phyloP scores from a whole-genome alignment of 2,888 invertebrate genomes.

The Lobophora halterata region DNA sequence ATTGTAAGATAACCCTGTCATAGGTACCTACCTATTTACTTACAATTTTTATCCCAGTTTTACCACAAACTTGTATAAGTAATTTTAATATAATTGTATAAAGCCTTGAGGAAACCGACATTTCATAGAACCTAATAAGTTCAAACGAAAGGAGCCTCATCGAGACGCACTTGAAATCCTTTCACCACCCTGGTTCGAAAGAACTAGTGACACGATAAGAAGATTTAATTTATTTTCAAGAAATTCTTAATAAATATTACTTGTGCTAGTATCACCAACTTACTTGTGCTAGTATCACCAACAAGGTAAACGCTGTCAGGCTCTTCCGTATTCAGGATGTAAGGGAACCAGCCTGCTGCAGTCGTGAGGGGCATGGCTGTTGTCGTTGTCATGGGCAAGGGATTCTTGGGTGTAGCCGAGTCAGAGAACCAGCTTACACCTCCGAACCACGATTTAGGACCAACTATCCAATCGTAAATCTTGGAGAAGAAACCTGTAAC shows the following conservation, averaged over 20 bases:
- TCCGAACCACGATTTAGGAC: constrained; percentile 68
- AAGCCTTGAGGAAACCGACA: no score
- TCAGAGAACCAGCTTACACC: constrained; percentile 70
- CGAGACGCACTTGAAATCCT: no score
- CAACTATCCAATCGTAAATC: constrained; percentile 60
- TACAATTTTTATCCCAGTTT: background rate
- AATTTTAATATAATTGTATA: no score
- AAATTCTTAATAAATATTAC: constrained; percentile 34
- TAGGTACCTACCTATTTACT: background rate
- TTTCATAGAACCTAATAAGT: no score
- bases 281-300: constrained; percentile 35
- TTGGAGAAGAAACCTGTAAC: constrained; percentile 57
- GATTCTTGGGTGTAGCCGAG: constrained; percentile 33
- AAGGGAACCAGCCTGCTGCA: constrained; percentile 65
- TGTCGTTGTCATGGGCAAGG: constrained; percentile 50
- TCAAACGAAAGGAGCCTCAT: no score
- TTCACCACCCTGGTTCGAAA: no score
- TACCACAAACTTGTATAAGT: no score
- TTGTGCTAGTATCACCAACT: constrained; percentile 31
- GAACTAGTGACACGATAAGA: no score
- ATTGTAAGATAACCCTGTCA: background rate
- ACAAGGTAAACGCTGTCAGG: constrained; percentile 45
- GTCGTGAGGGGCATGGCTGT: constrained; percentile 46
- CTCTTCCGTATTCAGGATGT: constrained; percentile 64
- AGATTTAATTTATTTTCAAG: no score